Evolutionary conservation across 2,113 vertebrate species (phyloP).

Genomic region (Vulpes ferrilata): DNA sequence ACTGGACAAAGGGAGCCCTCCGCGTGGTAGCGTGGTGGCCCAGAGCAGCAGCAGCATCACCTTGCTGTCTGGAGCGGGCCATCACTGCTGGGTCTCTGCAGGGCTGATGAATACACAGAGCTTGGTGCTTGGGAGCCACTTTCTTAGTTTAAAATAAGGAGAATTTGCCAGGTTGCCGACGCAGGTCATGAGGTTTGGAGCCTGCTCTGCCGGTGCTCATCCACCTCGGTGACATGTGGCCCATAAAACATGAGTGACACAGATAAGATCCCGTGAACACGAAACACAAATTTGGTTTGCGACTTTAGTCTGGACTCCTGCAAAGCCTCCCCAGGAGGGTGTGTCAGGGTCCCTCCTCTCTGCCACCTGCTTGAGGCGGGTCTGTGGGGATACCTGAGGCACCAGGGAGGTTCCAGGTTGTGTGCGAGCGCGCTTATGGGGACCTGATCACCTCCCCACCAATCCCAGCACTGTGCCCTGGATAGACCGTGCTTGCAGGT

Average conservation of each 20-base stretch:
- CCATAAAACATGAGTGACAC: rapidly evolving
- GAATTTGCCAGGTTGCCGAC: not conserved
- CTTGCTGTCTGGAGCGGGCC: not conserved
- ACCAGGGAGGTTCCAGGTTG: not conserved
- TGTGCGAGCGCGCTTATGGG: rapidly evolving
- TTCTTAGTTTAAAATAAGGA: not conserved
- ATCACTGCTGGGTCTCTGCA: not conserved
- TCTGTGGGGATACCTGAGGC: too few relatives aligned
- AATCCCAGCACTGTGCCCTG: rapidly evolving
- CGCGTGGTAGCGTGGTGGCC: rapidly evolving
- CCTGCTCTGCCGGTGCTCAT: not conserved
- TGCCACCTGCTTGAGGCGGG: too few relatives aligned
- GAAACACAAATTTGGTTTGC: not conserved
- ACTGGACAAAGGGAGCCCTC: rapidly evolving
- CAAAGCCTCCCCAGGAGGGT: not conserved
- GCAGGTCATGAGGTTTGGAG: not conserved
- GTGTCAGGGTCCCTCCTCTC: not conserved
- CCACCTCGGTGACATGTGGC: not conserved
- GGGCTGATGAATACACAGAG: not conserved
- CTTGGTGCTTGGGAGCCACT: not conserved
- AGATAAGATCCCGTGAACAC: not conserved
- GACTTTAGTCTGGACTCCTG: not conserved
- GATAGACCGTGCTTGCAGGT: not conserved
- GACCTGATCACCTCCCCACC: not conserved
- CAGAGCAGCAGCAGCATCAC: too few relatives aligned